Base-by-base conservation (phyloP, 2,888 invertebrate species). In the Prosopocoilus inquinatus region DNA sequence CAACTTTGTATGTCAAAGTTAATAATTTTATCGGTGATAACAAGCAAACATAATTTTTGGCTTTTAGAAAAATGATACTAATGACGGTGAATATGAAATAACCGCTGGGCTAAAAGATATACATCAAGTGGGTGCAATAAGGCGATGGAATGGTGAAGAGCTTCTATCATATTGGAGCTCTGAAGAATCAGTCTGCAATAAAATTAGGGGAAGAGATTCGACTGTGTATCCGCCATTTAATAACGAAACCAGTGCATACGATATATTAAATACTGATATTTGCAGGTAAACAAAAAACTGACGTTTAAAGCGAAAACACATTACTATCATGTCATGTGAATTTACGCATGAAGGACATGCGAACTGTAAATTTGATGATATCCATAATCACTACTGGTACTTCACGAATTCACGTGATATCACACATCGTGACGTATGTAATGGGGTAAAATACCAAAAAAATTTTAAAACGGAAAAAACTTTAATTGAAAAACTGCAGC, bases 181-280 rank as follows among this genome's bases (percentile, higher is more conserved):
- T 4, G 16, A 11, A 38, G 20, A 48, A n/a, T 39, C 41, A 9
- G 28, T 13, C 9, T 50, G 50, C 33, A 50, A 41, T 9, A 41
- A 28, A 32, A 32, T 50, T 43, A 32, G 43, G n/a, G 50, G 50
- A n/a, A 28, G 50, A 16, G 50, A 50, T 43, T 50, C 50, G 9
- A 50, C 50, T 11, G 43, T 50, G 5, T 50, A 41, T n/a, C 50
- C 50, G 33, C 50, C 50, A 1, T 16, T 33, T 33, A 11, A 43
- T 41, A 33, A 50, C 3, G 15, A 41, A 7, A 34, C 41, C 33
- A 16, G 43, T 15, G 15, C 33, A n/a, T 50, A 43, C 15, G 43
- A 43, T 11, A 41, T 50, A 33, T 38, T 43, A 12, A 20, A 13
- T 28, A 43, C 43, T 28, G 50, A 50, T 11, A 50, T 50, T 43